phyloP scores from a whole-genome alignment of 2,888 invertebrate species.

The Antheraea yamamai region DNA sequence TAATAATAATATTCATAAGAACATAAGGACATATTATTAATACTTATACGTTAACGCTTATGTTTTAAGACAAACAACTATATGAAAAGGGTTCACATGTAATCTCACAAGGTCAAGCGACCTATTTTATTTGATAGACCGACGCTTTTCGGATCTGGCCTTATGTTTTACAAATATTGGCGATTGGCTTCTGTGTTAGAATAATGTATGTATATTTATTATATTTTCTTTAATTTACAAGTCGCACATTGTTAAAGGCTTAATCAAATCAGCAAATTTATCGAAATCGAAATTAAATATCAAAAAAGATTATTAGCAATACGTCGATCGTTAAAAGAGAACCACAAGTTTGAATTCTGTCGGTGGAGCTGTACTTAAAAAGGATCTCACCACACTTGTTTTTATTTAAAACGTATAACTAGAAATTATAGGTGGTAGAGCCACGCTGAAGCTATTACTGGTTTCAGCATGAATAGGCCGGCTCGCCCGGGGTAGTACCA shows the following conservation, averaged over 20 bases:
- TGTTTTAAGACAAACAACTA: conserved; percentile 34
- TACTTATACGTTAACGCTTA: conserved; percentile 26
- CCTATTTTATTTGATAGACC: conserved; percentile 72
- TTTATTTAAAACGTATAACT: no score
- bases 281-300: no score
- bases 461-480: no score
- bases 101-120: conserved; percentile 61
- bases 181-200: conserved; percentile 20
- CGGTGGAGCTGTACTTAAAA: no score
- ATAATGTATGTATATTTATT: not conserved
- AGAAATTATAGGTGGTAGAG: no score
- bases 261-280: no score
- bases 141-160: conserved; percentile 58
- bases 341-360: no score
- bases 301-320: no score
- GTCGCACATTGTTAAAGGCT: not conserved
- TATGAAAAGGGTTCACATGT: conserved; percentile 56
- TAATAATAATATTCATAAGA: not conserved
- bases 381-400: no score
- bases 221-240: not conserved
- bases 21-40: not conserved
- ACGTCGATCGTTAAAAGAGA: no score
- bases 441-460: no score
- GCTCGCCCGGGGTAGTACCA: no score
- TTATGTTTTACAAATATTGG: conserved; percentile 70